Conservation (phyloP, 2,113 vertebrate species). For the Burhinus bistriatus region DNA sequence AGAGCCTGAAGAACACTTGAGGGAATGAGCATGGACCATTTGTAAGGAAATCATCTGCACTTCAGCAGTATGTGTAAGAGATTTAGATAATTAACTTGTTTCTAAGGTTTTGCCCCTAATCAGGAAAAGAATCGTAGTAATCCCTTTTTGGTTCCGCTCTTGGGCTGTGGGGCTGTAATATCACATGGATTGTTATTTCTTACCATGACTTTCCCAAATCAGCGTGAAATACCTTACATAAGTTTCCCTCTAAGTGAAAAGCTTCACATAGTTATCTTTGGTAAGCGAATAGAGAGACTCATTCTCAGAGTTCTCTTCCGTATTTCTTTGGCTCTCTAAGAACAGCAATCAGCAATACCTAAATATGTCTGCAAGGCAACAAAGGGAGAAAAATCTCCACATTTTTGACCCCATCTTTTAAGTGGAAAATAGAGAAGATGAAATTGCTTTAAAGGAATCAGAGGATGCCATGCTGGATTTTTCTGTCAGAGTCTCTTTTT, state of each 20-base stretch:
- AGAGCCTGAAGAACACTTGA: background rate
- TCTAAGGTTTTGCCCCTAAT: slow-evolving; percentile 2
- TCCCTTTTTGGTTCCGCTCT: background rate
- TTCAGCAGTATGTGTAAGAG: background rate
- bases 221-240: background rate
- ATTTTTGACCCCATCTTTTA: background rate
- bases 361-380: background rate
- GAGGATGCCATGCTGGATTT: background rate
- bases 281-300: background rate
- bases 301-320: background rate
- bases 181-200: background rate
- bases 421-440: background rate
- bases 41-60: background rate
- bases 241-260: background rate
- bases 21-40: background rate
- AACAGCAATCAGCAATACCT: background rate
- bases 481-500: background rate
- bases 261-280: background rate
- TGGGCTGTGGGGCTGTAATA: background rate
- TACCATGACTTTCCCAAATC: background rate
- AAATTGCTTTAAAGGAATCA: background rate
- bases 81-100: slow-evolving; percentile 4
- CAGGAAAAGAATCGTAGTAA: background rate
- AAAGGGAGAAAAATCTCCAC: background rate
- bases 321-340: background rate